phyloP scores from a whole-genome alignment of 2,888 invertebrate species.

The Lithophane leautieri region DNA sequence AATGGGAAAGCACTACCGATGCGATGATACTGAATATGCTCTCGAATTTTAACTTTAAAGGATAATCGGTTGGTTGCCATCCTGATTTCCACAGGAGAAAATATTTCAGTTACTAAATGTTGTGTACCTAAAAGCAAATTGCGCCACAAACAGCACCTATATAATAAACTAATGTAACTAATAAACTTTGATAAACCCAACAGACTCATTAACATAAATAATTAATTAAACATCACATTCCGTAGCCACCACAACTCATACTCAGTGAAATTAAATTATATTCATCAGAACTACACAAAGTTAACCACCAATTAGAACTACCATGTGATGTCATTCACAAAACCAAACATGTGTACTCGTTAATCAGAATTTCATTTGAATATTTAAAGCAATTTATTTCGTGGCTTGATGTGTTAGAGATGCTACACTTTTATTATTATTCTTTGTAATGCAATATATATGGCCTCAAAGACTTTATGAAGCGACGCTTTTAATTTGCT shows the following conservation, averaged over 20 bases:
- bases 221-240: constrained; percentile 27
- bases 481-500: constrained; percentile 78
- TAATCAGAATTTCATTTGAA: constrained; percentile 82
- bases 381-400: constrained; percentile 79
- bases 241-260: constrained; percentile 26
- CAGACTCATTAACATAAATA: constrained; percentile 31
- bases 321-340: constrained; percentile 66
- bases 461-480: constrained; percentile 76
- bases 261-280: constrained; percentile 48
- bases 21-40: no score
- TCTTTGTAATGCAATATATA: constrained; percentile 71
- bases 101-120: not conserved
- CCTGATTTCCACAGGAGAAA: no score
- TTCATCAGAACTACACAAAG: constrained; percentile 72
- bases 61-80: no score
- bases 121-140: not conserved
- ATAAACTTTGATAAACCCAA: constrained; percentile 18
- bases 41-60: no score
- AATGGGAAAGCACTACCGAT: no score
- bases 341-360: constrained; percentile 74
- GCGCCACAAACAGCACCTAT: not conserved
- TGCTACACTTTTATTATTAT: constrained; percentile 72
- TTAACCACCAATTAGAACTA: constrained; percentile 74
- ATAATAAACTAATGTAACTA: not conserved
- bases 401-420: constrained; percentile 64